Base-by-base conservation (phyloP, 2,888 invertebrate species). In the Euzetes globulus region DNA sequence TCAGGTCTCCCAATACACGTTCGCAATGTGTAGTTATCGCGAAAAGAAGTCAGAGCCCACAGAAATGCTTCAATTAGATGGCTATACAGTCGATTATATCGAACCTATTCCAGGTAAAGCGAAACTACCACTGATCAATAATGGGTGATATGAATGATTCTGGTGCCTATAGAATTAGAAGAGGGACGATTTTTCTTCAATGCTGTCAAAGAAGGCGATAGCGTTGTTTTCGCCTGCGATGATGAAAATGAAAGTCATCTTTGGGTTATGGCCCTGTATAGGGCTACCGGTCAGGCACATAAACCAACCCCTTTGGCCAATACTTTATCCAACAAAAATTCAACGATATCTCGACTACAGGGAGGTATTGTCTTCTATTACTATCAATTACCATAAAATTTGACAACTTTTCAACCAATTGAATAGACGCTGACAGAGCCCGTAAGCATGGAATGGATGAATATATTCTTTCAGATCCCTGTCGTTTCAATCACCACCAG, bases 371-470 rank as follows among this genome's bases (percentile, higher is more conserved):
- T 29, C 47, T 74, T 52, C 33, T 29, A 33, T n/a, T 60, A 11
- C 22, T 33, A 29, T 58, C 45, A 22, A 7, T 71, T 52, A n/a
- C n/a, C n/a, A n/a, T n/a, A n/a, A n/a, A n/a, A n/a, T 68, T 22
- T 7, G 45, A 50, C 22, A n/a, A 75, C 27, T 75, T 52, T 1
- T 29, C 47, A 15, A 70, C 19, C 19, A 27, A 25, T 22, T 72
- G 11, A 22, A 11, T 17, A 72, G 74, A 77, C 33, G 74, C 74
- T 70, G 95, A 96, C 82, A 89, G 95, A 82, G 98, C 98, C 47
- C 88, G 94, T 75, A 99, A 99, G 83, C 98, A 98, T 82, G 98
- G 99, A 65, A 94, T 99, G 93, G 99, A 99, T 82, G 98, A 99
- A 84, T 97, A 92, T 83, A 98, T 99, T 80, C 94, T 94, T 81